A percentile compares a stretch with the other conserved stretches of the same genome.
Evolutionary conservation across 2,797 vertebrate genomes (phyloP).

Genomic region (Pseudochirops cupreus): DNA sequence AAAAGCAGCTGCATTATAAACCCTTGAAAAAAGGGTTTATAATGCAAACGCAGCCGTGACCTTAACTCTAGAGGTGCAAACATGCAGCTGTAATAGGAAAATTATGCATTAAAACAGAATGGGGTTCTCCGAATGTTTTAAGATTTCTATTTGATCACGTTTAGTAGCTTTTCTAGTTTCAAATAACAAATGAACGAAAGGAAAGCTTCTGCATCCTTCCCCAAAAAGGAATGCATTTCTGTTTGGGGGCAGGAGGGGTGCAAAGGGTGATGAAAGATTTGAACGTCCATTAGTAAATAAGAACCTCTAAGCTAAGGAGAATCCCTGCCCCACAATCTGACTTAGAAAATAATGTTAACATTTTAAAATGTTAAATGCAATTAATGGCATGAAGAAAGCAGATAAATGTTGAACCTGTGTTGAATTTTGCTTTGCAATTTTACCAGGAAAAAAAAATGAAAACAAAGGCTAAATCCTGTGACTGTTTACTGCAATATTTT

Average conservation of each 20-base stretch:
- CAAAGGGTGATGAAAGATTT: not conserved
- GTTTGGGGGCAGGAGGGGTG: not conserved
- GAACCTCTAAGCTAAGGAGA: not conserved
- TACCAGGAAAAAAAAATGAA: not conserved
- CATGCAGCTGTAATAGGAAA: slow-evolving; percentile 77
- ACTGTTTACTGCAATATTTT: slow-evolving; percentile 51
- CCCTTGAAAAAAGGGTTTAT: slow-evolving; percentile 76
- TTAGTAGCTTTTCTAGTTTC: slow-evolving; percentile 72
- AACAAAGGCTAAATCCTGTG: slow-evolving; percentile 16
- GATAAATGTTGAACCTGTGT: not conserved
- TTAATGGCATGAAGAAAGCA: slow-evolving; percentile 29
- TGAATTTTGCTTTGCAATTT: slow-evolving; percentile 35
- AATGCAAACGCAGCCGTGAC: slow-evolving; percentile 73
- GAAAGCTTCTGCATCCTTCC: slow-evolving; percentile 59
- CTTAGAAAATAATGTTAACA: slow-evolving; percentile 27
- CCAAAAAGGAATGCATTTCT: slow-evolving; percentile 33
- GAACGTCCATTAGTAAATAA: slow-evolving; percentile 33
- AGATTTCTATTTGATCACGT: slow-evolving; percentile 78
- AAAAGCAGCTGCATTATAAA: slow-evolving; percentile 79
- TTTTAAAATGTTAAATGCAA: slow-evolving; percentile 33
- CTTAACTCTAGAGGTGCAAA: slow-evolving; percentile 79
- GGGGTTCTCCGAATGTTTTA: slow-evolving; percentile 68
- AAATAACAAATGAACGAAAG: slow-evolving; percentile 70
- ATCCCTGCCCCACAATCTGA: slow-evolving; percentile 16
- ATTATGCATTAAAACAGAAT: slow-evolving; percentile 77